Percentiles rank a stretch among this genome's conserved stretches.
Conservation (phyloP, 2,888 invertebrate genomes). For the Nephrotoma flavescens region DNA sequence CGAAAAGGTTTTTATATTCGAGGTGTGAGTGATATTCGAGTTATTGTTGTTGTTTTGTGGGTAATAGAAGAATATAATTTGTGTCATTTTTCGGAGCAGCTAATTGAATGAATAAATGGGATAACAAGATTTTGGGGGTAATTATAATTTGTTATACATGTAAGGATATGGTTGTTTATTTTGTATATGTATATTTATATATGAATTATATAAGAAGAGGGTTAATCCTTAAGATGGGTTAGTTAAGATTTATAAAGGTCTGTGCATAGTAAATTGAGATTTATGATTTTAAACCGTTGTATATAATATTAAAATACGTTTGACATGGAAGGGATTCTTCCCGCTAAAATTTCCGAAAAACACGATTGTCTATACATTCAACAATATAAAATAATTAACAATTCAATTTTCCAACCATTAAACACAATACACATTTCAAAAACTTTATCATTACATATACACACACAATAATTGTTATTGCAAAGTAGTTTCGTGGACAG, state of each 20-base stretch:
- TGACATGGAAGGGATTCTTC: neutral
- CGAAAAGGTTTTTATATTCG: neutral
- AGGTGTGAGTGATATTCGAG: neutral
- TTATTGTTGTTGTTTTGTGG: neutral
- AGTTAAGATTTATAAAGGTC: neutral
- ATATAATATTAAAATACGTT: neutral
- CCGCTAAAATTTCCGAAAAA: neutral
- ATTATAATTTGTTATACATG: neutral
- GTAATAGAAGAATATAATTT: neutral
- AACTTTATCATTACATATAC: neutral
- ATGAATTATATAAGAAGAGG: neutral
- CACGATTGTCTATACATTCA: neutral
- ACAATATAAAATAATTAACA: neutral
- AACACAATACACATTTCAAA: neutral
- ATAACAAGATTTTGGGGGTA: neutral
- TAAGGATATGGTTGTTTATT: neutral
- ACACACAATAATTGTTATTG: neutral
- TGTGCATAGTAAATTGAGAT: neutral
- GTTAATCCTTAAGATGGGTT: neutral
- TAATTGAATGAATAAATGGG: neutral
- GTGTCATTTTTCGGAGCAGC: neutral
- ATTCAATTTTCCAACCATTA: neutral
- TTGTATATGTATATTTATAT: neutral
- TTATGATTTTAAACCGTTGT: neutral
- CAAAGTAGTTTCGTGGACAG: neutral